phyloP scores from a whole-genome alignment of 2,888 invertebrate species.

The Autographa pulchrina region DNA sequence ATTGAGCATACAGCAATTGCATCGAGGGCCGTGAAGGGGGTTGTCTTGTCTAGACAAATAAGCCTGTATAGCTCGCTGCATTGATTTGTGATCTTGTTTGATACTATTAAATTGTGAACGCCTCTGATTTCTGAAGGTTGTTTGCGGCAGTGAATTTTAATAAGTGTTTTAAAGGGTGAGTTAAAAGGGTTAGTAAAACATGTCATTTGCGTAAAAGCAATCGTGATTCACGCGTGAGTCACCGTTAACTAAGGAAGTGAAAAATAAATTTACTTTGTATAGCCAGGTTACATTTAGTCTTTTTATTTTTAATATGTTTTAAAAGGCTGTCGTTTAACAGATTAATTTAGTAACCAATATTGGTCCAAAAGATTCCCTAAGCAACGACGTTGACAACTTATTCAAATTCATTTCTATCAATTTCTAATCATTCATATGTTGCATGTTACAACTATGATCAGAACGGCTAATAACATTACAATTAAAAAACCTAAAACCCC shows the following conservation, averaged over 20 bases:
- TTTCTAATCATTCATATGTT: too few relatives aligned
- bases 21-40: constrained; percentile 44
- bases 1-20: constrained; percentile 52
- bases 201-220: background rate
- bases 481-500: background rate
- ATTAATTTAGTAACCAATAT: too few relatives aligned
- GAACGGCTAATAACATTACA: background rate
- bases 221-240: background rate
- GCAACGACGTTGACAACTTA: too few relatives aligned
- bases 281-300: too few relatives aligned
- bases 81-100: background rate
- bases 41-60: constrained; percentile 37
- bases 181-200: background rate
- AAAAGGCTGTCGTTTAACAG: too few relatives aligned
- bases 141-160: background rate
- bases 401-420: too few relatives aligned
- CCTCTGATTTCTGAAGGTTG: background rate
- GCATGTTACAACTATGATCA: background rate
- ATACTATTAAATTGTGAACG: background rate
- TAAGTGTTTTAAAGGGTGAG: background rate
- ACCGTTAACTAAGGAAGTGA: background rate
- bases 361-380: too few relatives aligned
- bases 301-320: too few relatives aligned
- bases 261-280: background rate
- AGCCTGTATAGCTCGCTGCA: background rate